phyloP scores from a whole-genome alignment of 2,888 invertebrate species.

The Rotaria magnacalcarata region DNA sequence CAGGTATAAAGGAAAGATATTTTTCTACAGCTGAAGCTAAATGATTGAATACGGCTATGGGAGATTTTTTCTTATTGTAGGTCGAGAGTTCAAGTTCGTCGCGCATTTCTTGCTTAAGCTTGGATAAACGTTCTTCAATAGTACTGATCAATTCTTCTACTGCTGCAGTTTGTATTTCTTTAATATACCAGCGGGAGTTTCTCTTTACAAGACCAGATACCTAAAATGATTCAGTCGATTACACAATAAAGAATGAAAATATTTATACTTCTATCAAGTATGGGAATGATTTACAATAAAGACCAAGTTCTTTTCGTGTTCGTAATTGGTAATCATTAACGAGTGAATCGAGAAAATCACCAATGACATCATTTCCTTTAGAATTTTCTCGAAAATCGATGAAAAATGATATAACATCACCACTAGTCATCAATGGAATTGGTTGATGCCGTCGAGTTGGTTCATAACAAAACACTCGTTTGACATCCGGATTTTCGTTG shows the following conservation, averaged over 20 bases:
- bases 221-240: not conserved
- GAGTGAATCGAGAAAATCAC: not conserved
- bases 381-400: not conserved
- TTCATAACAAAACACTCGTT: not conserved
- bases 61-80: not conserved
- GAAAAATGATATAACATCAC: not conserved
- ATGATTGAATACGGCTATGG: not conserved
- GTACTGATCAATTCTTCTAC: not conserved
- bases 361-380: not conserved
- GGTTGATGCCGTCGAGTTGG: not conserved
- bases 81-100: not conserved
- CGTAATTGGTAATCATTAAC: not conserved
- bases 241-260: not conserved
- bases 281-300: not conserved
- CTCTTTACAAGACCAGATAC: not conserved
- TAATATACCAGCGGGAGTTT: not conserved
- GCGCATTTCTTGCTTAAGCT: not conserved
- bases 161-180: not conserved
- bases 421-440: not conserved
- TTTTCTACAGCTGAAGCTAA: not conserved
- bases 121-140: not conserved
- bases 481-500: not conserved
- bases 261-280: not conserved
- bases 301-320: not conserved
- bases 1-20: not conserved